These are phyloP conservation scores for Agrochola macilenta DNA, from an alignment of 2,888 invertebrate genomes.

Conservation along the genomic window DNA sequence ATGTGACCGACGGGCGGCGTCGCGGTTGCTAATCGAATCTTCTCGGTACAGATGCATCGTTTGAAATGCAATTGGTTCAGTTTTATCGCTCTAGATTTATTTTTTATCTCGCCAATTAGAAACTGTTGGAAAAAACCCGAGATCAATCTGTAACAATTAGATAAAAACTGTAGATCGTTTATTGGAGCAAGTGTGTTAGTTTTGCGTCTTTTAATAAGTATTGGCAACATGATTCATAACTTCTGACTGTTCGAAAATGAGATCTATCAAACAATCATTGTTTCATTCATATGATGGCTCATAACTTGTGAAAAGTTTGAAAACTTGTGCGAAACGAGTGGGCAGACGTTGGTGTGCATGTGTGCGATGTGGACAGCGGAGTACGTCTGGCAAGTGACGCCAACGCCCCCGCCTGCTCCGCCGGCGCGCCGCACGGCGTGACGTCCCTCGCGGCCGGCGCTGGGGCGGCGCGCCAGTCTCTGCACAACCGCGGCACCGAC, in stretches of 20 bases:
- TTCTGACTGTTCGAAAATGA: constrained; percentile 59
- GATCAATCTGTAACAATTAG: constrained; percentile 15
- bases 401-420: constrained; percentile 78
- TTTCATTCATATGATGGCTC: constrained; percentile 70
- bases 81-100: constrained; percentile 16
- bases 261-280: constrained; percentile 67
- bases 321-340: constrained; percentile 67
- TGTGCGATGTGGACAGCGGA: constrained; percentile 61
- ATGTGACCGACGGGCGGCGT: constrained; percentile 65
- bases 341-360: constrained; percentile 54
- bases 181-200: constrained; percentile 70
- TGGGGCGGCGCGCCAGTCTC: constrained; percentile 81
- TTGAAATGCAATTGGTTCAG: constrained; percentile 63
- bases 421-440: constrained; percentile 66
- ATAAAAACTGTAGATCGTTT: constrained; percentile 9
- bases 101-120: constrained; percentile 5
- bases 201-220: constrained; percentile 70
- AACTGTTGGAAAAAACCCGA: constrained; percentile 16
- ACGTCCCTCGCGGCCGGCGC: constrained; percentile 62
- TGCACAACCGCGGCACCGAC: constrained; percentile 88
- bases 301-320: constrained; percentile 74
- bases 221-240: constrained; percentile 60
- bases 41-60: constrained; percentile 63
- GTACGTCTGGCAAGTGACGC: constrained; percentile 82
- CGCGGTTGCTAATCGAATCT: constrained; percentile 65